Base-by-base conservation (phyloP, 2,113 vertebrate genomes). In the Notechis scutatus region DNA sequence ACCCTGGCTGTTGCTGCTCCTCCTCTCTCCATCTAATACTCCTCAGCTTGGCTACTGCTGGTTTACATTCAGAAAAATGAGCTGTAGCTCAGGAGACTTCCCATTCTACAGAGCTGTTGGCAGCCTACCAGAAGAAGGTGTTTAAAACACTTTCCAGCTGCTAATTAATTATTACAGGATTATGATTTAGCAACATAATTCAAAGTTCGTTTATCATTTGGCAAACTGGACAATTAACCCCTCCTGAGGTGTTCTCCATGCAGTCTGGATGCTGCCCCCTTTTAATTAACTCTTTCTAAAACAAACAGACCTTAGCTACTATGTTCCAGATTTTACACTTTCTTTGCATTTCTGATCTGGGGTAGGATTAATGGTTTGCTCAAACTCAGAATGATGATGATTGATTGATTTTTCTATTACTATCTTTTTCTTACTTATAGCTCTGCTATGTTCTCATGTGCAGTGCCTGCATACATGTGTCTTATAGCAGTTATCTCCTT, bases 191-290 rank as follows among this genome's bases (percentile, higher is more conserved):
- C 6, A 94, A 42, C 8, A 89, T 4, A 34, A n/a, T 42, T 42
- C 87, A 26, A 12, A 90, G 14, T 81, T 42, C 21, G 2, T 21
- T 29, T 2, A 64, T n/a, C 42, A 12, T 50, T 34, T 85, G 90
- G 88, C n/a, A 47, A 20, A n/a, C 0, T 0, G 61, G 42, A 7
- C 3, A 3, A 0, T 2, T 23, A 34, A 90, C 34, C n/a, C 23
- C 12, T n/a, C 11, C 29, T 50, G 88, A 18, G 54, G n/a, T 18
- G 91, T 55, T 74, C 24, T 56, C 12, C n/a, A 54, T 15, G 11
- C 8, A 0, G 0, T 10, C 8, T 1, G 0, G 18, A 81, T 42
- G 29, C 54, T 24, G 18, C 18, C 26, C 1, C 14, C 34, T 85
- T 81, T 50, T 20, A 50, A 89, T 88, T 45, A 52, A 90, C 2